phyloP scores from a whole-genome alignment of 2,888 invertebrate genomes.

The Entomobrya proxima region DNA sequence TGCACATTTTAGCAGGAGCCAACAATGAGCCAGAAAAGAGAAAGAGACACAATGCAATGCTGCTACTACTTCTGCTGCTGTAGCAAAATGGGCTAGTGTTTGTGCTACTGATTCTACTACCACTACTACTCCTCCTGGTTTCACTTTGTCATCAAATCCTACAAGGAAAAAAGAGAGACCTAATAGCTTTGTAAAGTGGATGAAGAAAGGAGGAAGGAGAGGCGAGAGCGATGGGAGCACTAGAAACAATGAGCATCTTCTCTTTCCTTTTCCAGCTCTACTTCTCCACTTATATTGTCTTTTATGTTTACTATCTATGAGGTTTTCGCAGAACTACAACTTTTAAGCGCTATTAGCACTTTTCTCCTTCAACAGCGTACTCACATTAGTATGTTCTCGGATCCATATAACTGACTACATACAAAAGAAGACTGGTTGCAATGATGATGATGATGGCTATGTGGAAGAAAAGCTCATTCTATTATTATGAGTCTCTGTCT shows the following conservation, averaged over 20 bases:
- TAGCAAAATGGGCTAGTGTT: conserved; percentile 1
- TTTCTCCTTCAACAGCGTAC: conserved; percentile 32
- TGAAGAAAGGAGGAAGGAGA: neutral
- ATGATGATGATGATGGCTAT: too few species aligned
- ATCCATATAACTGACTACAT: too few species aligned
- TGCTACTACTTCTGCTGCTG: too few species aligned
- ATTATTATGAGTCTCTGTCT: too few species aligned
- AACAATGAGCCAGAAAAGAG: neutral
- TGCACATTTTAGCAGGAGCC: conserved; percentile 34
- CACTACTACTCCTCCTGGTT: conserved; percentile 6
- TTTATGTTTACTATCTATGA: conserved; percentile 27
- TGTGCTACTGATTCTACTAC: neutral
- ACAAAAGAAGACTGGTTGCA: neutral
- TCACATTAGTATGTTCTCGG: neutral
- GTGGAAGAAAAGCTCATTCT: too few species aligned
- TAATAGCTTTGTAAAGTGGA: neutral
- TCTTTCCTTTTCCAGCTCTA: neutral
- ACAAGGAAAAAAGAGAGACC: neutral
- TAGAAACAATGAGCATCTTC: conserved; percentile 1
- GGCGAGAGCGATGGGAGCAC: neutral
- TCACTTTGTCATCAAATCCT: conserved; percentile 55
- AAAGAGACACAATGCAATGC: neutral
- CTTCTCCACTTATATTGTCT: neutral
- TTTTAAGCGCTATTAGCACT: conserved; percentile 44
- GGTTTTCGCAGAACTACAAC: conserved; percentile 36